Conservation (phyloP, 2,888 invertebrate species). For the Beris morrisii region DNA sequence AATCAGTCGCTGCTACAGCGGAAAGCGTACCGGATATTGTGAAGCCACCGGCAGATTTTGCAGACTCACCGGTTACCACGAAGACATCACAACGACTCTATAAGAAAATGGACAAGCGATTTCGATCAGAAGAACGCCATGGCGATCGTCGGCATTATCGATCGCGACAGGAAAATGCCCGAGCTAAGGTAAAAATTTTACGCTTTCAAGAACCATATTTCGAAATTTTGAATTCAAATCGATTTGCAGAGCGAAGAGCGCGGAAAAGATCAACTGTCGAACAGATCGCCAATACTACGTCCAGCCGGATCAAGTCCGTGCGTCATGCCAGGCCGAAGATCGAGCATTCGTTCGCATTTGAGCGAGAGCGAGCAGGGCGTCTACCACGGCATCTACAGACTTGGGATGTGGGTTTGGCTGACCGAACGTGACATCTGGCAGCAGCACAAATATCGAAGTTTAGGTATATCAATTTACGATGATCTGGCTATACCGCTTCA, state of each 20-base stretch:
- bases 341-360: constrained; percentile 35
- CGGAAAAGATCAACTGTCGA: constrained; percentile 69
- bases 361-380: constrained; percentile 61
- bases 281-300: constrained; percentile 71
- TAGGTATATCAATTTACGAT: constrained; percentile 7
- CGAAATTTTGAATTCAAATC: constrained; percentile 1
- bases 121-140: constrained; percentile 75
- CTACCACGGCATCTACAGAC: constrained; percentile 73
- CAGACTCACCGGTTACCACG: constrained; percentile 75
- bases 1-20: constrained; percentile 53
- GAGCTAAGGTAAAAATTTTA: constrained; percentile 68
- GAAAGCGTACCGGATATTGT: constrained; percentile 68
- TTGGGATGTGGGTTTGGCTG: constrained; percentile 74
- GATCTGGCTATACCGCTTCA: background rate
- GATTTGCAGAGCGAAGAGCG: constrained; percentile 68
- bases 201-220: constrained; percentile 11
- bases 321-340: constrained; percentile 58
- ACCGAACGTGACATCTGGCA: constrained; percentile 73
- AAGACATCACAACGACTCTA: constrained; percentile 62
- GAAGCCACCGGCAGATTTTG: constrained; percentile 86
- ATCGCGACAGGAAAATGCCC: constrained; percentile 67
- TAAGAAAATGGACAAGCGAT: constrained; percentile 77
- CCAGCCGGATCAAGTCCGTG: constrained; percentile 69
- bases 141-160: constrained; percentile 66
- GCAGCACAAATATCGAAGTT: constrained; percentile 45